Base-by-base conservation (phyloP, 1,140 invertebrate genomes). In the Papilio machaon region DNA sequence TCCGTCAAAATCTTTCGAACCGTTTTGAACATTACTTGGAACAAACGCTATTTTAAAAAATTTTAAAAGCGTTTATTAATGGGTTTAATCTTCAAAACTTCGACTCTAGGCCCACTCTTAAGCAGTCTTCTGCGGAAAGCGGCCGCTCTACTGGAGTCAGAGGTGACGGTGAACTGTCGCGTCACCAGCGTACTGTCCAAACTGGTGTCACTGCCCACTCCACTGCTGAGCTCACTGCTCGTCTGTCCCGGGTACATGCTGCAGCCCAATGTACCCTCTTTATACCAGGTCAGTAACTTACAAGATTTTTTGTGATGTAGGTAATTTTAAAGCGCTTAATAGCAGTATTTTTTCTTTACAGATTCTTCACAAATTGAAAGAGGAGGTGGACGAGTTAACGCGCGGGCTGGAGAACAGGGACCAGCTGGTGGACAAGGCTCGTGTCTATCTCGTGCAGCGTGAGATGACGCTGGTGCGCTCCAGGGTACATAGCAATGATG, bases 191-290 rank as follows among this genome's bases (percentile, higher is more conserved):
- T 99, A 10, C 96, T 99, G 19, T 97, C 98, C 58, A 96, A 98
- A 80, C 95, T 99, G 54, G 97, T 98, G 5, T 96, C 97, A 64
- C 98, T 98, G 93, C 97, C 98, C 0, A 97, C 99, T 83, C 97
- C 98, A 4, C 92, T 99, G 19, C 94, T 99, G 10, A 96, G 97
- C 74, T 98, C 98, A 0, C 97, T 99, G 91, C 94, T 99, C 46
- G 95, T 99, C 13, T 98, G 98, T 90, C 96, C 98, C 82, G 97
- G 97, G 80, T 96, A 98, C 77, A 97, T 98, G 77, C 96, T 98
- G 86, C 98, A 98, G 90, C 98, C 98, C 3, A 97, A 97, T 87
- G 97, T 99, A 84, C 97, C 98, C 90, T 99, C 98, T 19, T 95
- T 99, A 76, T 97, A 98, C 94, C 98, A 99, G 96, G 98, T 98